Base-by-base conservation (phyloP, 2,113 vertebrate species). In the Beaufortia kweichowensis region DNA sequence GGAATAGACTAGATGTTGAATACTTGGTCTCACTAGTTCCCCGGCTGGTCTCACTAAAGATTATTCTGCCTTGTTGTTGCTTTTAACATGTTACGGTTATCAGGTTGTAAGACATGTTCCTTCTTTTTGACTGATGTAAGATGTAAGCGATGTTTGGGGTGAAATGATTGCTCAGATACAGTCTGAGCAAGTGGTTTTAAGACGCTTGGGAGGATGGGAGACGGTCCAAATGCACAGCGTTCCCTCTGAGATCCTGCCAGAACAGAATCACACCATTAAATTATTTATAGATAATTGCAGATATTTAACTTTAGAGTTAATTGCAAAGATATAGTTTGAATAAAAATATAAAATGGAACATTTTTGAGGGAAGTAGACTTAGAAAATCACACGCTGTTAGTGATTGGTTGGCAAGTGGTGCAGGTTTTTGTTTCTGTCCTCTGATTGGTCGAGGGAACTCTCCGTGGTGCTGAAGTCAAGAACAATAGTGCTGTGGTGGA, bases 141-240 rank as follows among this genome's bases (percentile, higher is more conserved):
- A 62, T 46, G 35, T 15, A 12, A 35, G 48, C 19, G 46, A 60
- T 57, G 3, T 33, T 15, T 15, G 7, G 50, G 71, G 46, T 61
- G 62, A 35, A 31, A 69, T 31, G 15, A 19, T 39, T 65, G 48
- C 62, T 74, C 66, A 69, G 81, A 72, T 50, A n/a, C 61, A 72
- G 67, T 62, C 35, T 11, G 75, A 66, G 75, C 46, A 73, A 48
- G 72, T 59, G 56, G 24, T 69, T 78, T 78, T 81, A 35, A 78
- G 64, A 68, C 7, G 77, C 60, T 56, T 26, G 4, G 66, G 80
- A 82, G 76, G 46, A 74, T 70, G 78, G 78, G 78, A 82, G 29
- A 19, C 6, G 65, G 61, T 84, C 79, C 83, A 86, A 61, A 14
- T 56, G 11, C 28, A 26, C 57, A 63, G 53, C 59, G 33, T 75